phyloP scores from a whole-genome alignment of 2,113 vertebrate genomes.

The Cacatua alba region DNA sequence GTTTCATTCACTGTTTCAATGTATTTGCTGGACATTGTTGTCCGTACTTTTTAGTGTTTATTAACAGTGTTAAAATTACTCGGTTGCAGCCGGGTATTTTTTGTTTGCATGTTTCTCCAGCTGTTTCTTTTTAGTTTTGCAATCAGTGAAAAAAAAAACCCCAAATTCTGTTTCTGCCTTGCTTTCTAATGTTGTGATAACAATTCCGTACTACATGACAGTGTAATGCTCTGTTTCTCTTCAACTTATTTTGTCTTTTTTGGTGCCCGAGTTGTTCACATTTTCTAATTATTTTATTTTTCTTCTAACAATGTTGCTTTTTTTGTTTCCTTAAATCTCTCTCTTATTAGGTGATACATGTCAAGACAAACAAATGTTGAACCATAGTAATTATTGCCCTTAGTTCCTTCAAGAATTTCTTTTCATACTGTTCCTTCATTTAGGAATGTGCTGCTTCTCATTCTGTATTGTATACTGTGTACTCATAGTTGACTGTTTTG shows the following conservation, averaged over 20 bases:
- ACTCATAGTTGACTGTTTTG: neutral
- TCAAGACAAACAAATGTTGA: neutral
- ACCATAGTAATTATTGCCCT: neutral
- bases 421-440: neutral
- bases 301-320: neutral
- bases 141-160: neutral
- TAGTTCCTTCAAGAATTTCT: neutral
- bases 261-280: neutral
- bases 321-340: neutral
- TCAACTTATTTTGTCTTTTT: neutral
- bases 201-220: neutral
- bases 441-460: neutral
- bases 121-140: neutral
- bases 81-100: neutral
- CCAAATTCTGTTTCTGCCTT: neutral
- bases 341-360: neutral
- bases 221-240: neutral
- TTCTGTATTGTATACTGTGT: neutral
- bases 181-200: neutral
- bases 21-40: neutral
- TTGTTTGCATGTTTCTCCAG: neutral
- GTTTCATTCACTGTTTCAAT: neutral
- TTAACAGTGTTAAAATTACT: neutral
- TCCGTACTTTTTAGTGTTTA: neutral
- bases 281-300: neutral